A percentile compares a stretch with the other conserved stretches of the same genome.
These are phyloP conservation scores for Thamnaconus septentrionalis DNA, from an alignment of 2,113 vertebrate genomes.

Conservation along the genomic window DNA sequence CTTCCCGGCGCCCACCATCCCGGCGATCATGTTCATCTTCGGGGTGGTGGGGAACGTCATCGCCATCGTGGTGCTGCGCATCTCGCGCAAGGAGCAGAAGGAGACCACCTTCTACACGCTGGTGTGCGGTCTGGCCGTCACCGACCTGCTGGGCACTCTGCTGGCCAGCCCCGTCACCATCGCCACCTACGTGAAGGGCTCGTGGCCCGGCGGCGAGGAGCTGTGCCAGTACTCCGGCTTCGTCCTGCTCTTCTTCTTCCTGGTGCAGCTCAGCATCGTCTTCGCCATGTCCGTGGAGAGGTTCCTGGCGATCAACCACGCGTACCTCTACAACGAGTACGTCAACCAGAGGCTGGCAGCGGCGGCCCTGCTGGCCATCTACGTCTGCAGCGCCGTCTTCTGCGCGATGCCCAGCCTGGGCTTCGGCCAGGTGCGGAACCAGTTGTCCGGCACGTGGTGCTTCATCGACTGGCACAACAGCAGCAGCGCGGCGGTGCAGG, in stretches of 20 bases:
- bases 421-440: constrained; percentile 78
- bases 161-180: constrained; percentile 94
- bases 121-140: constrained; percentile 91
- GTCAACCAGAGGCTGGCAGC: constrained; percentile 89
- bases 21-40: constrained; percentile 93
- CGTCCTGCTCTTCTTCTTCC: constrained; percentile 94
- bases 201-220: constrained; percentile 82
- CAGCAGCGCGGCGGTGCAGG: constrained; percentile 68
- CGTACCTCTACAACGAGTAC: constrained; percentile 93
- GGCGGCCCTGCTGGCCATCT: constrained; percentile 84
- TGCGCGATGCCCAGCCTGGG: constrained; percentile 91
- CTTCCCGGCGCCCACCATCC: constrained; percentile 79
- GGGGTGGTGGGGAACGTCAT: constrained; percentile 93
- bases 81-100: constrained; percentile 92
- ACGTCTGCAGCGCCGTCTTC: constrained; percentile 83
- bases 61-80: constrained; percentile 92
- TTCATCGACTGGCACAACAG: constrained; percentile 92
- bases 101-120: constrained; percentile 96
- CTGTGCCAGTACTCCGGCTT: constrained; percentile 96
- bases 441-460: constrained; percentile 88
- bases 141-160: constrained; percentile 93
- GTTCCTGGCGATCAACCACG: constrained; percentile 96
- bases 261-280: constrained; percentile 93
- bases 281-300: constrained; percentile 96
- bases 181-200: constrained; percentile 86